phyloP scores from a whole-genome alignment of 2,888 invertebrate genomes.

The Ephialtes manifestator region DNA sequence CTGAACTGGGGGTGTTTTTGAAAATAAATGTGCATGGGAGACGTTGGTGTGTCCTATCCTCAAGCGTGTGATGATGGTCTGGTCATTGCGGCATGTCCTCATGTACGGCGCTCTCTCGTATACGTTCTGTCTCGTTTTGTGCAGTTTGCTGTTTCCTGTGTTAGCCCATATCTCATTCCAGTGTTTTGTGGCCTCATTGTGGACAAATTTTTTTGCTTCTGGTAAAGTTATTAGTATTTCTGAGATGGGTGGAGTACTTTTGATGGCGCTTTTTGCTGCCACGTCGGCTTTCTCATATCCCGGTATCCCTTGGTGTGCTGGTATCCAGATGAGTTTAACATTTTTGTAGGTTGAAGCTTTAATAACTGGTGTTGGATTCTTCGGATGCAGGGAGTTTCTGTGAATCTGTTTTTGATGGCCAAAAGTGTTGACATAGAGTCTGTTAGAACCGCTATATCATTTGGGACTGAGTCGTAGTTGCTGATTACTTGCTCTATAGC shows the following conservation, averaged over 20 bases:
- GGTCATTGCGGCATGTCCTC: too few species aligned
- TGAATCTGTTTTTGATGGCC: conserved; percentile 18
- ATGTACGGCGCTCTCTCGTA: neutral
- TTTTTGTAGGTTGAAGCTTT: neutral
- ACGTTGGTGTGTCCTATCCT: too few species aligned
- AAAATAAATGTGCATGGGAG: too few species aligned
- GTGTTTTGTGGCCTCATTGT: neutral
- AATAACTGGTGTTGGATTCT: conserved; percentile 11
- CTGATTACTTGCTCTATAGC: conserved; percentile 14
- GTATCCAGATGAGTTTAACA: conserved; percentile 33
- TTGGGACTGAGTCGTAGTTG: neutral
- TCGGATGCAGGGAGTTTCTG: neutral
- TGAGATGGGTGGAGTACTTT: neutral
- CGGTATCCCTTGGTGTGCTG: conserved; percentile 44
- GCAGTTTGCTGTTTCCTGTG: conserved; percentile 19
- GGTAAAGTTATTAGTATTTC: neutral
- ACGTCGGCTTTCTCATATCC: conserved; percentile 39
- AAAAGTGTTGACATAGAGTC: conserved; percentile 36
- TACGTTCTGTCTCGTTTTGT: conserved; percentile 10
- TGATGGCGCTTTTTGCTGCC: conserved; percentile 33
- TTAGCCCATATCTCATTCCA: conserved; percentile 5
- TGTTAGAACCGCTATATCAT: neutral
- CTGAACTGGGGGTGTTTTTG: neutral
- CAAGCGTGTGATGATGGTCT: too few species aligned
- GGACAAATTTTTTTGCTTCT: conserved; percentile 3